Evolutionary conservation across 2,797 vertebrate genomes (phyloP), one percentile per base, ranked within the genome.

Genomic region (Avahi laniger): DNA sequence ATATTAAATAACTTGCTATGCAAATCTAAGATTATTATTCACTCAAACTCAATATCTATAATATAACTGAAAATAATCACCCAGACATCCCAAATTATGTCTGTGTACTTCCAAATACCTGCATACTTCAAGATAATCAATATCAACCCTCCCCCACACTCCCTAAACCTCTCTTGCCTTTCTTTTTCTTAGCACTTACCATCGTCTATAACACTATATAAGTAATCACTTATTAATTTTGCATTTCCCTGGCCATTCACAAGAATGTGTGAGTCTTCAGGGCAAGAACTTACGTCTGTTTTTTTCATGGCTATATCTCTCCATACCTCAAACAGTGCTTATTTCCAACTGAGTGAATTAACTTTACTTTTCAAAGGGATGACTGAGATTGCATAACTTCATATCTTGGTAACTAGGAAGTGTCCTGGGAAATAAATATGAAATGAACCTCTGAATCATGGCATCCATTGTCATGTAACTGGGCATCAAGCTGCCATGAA

Each of bases 31-130:
- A 91, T 57, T 93, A 50, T 57, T 72, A 76, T 73, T 73, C 46
- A 90, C 18, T 73, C 17, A 75, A 90, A 84, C 17, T 57, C 57
- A 87, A 12, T 75, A 38, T 43, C 43, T 90, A 57, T 5, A 30
- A 48, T 35, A n/a, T 41, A 84, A 80, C 46, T 79, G 84, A 93
- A 87, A 96, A 87, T 63, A 90, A 88, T 80, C 54, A 50, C 46
- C 38, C 18, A 75, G 35, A 84, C 41, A 81, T 87, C 50, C 48
- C 81, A 61, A 91, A 78, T 91, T 65, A 50, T 46, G 4, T 41
- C 41, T 41, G 12, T 24, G 2, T 50, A 52, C 38, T 89, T 26
- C 59, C 67, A 81, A 80, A 59, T 4, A 87, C 48, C 61, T 88
- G 10, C 18, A 41, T 78, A 91, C 65, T 76, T 89, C 87, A 85